Evolutionary conservation across 2,888 invertebrate genomes (phyloP), one percentile per base, ranked within the genome.

Genomic region (Taenaris catops): DNA sequence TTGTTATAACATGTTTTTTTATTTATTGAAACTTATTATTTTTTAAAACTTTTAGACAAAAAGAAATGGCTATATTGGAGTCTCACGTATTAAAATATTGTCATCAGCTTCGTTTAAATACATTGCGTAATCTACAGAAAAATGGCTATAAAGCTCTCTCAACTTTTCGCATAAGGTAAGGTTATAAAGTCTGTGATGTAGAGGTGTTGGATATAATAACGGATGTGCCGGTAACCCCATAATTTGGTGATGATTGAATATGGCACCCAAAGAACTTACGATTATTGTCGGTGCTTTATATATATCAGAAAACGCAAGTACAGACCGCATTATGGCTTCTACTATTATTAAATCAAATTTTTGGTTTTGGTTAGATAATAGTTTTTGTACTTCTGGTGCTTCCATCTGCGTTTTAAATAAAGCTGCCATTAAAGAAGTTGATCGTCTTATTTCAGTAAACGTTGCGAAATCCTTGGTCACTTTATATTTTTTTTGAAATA

Each of bases 231-330:
- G 51, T 1, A 51, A 49, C 6, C 68, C 70, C 3, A 60, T 6
- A 0, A 36, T 27, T 31, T 53, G 39, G 3, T 53, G 46, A 24
- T 53, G 49, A 3, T 41, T 32, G 3, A 37, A 24, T 2, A 47
- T 8, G 0, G 49, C 35, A 2, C 57, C 58, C 0, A 63, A 40
- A 0, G 65, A 63, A 44, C 63, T 63, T 1, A 67, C 23, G 6
- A 44, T 29, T 19, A 49, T 46, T n/a, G 38, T 34, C n/a, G 75
- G 73, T 0, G 48, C 63, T 39, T 72, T 63, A 14, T 51, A 63
- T 1, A 63, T 14, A 34, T 73, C 58, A 0, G 63, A 49, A n/a
- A 63, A 51, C 0, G 47, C 50, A n/a, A 67, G 36, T 0, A 51
- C 46, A 1, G 58, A 44, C 18, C 49, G 44, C 0, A 48, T 24